phyloP scores from a whole-genome alignment of 2,888 invertebrate genomes.

The Melipona beecheii region DNA sequence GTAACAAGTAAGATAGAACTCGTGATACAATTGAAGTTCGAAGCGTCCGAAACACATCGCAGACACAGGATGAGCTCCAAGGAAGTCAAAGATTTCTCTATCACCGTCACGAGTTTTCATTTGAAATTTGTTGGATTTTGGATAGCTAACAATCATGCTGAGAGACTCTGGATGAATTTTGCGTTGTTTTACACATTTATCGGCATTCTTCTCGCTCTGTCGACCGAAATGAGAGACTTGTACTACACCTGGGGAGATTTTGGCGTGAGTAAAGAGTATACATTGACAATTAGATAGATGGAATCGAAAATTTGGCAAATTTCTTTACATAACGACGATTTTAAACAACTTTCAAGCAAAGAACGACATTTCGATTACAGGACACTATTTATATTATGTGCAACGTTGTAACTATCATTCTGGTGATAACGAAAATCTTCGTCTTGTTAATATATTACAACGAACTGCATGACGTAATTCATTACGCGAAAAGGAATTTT shows the following conservation, averaged over 20 bases:
- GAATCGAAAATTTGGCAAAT: not conserved
- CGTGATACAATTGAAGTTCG: not conserved
- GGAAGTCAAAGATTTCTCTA: slow-evolving; percentile 23
- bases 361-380: slow-evolving; percentile 50
- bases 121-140: slow-evolving; percentile 72
- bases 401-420: slow-evolving; percentile 54
- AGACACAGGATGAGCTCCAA: slow-evolving; percentile 7
- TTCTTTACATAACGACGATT: not conserved
- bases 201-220: slow-evolving; percentile 32
- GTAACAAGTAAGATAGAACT: not conserved
- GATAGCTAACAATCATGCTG: slow-evolving; percentile 47
- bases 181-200: slow-evolving; percentile 62
- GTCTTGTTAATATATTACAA: slow-evolving; percentile 48
- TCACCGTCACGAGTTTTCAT: slow-evolving; percentile 57
- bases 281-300: not conserved
- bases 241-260: slow-evolving; percentile 65
- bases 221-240: slow-evolving; percentile 58
- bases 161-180: slow-evolving; percentile 44
- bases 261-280: slow-evolving; percentile 58
- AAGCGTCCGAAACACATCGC: too few relatives aligned
- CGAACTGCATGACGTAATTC: slow-evolving; percentile 42
- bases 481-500: slow-evolving; percentile 47
- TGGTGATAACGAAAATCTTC: slow-evolving; percentile 59
- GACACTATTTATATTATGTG: slow-evolving; percentile 55
- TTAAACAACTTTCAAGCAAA: not conserved